Percentiles rank a stretch among this genome's conserved stretches.
Conservation (phyloP, 1,140 invertebrate genomes). For the Stenopsyche tienmushanensis region DNA sequence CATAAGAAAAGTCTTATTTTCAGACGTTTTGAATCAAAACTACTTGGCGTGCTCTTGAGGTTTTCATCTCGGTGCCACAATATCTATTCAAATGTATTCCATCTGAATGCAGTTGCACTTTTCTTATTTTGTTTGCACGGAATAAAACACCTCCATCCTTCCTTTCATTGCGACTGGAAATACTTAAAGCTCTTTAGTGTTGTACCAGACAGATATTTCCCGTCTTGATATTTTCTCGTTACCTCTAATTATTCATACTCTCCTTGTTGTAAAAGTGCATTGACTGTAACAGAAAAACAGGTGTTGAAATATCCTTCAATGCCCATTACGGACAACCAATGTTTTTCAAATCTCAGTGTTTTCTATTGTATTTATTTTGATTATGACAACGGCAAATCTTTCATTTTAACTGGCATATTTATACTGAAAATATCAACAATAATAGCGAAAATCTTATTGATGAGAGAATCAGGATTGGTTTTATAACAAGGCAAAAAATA, state of each 20-base stretch:
- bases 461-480: too few relatives aligned
- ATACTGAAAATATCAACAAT: too few relatives aligned
- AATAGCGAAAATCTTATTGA: too few relatives aligned
- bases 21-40: not conserved
- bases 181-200: conserved; percentile 17
- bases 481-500: too few relatives aligned
- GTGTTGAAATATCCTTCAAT: too few relatives aligned
- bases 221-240: conserved; percentile 36
- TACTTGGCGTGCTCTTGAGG: not conserved
- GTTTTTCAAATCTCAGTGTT: too few relatives aligned
- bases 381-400: too few relatives aligned
- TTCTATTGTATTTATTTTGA: too few relatives aligned
- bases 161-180: conserved; percentile 19
- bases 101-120: conserved; percentile 15
- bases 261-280: not conserved
- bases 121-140: conserved; percentile 15
- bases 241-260: conserved; percentile 35
- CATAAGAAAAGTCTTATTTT: not conserved
- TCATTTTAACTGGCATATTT: too few relatives aligned
- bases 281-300: not conserved
- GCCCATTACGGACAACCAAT: too few relatives aligned
- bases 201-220: conserved; percentile 25
- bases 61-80: conserved; percentile 31
- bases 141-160: conserved; percentile 34
- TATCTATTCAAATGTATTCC: conserved; percentile 31